Evolutionary conservation across 2,797 vertebrate species (phyloP).

Genomic region (Paguma larvata): DNA sequence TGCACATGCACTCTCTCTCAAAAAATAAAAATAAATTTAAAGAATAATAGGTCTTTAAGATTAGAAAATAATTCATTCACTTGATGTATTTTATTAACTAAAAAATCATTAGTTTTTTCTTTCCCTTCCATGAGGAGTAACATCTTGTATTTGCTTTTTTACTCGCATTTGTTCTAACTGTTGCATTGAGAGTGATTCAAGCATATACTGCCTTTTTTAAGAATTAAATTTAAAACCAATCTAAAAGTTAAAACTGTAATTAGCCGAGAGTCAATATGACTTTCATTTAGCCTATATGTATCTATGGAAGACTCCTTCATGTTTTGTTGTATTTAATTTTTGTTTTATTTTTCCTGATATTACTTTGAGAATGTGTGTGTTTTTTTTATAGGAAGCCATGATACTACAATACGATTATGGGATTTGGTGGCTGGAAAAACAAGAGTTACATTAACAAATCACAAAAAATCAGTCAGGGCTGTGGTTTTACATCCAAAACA

Average conservation of each 20-base stretch:
- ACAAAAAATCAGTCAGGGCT: slow-evolving; percentile 98
- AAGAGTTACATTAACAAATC: slow-evolving; percentile 98
- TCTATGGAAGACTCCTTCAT: neutral
- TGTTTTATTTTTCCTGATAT: neutral
- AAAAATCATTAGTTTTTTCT: neutral
- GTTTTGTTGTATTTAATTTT: slow-evolving; percentile 36
- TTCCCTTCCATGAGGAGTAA: neutral
- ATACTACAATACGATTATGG: slow-evolving; percentile 98
- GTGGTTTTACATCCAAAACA: slow-evolving; percentile 96
- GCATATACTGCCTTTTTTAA: neutral
- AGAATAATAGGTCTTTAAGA: neutral
- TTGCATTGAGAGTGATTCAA: neutral
- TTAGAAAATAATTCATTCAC: neutral
- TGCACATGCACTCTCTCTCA: too few species aligned
- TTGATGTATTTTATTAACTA: neutral
- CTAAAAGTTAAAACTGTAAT: slow-evolving; percentile 2
- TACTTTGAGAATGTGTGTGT: neutral
- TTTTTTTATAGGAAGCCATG: slow-evolving; percentile 94
- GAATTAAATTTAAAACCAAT: slow-evolving; percentile 26
- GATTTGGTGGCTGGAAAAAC: slow-evolving; percentile 99
- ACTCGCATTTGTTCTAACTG: neutral
- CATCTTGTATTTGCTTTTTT: neutral
- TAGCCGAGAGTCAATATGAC: neutral
- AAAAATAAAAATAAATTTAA: too few species aligned
- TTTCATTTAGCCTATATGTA: neutral